A percentile compares a stretch with the other conserved stretches of the same genome.
These are phyloP conservation scores for Lithosia quadra DNA, from an alignment of 2,888 invertebrate genomes.

Conservation along the genomic window DNA sequence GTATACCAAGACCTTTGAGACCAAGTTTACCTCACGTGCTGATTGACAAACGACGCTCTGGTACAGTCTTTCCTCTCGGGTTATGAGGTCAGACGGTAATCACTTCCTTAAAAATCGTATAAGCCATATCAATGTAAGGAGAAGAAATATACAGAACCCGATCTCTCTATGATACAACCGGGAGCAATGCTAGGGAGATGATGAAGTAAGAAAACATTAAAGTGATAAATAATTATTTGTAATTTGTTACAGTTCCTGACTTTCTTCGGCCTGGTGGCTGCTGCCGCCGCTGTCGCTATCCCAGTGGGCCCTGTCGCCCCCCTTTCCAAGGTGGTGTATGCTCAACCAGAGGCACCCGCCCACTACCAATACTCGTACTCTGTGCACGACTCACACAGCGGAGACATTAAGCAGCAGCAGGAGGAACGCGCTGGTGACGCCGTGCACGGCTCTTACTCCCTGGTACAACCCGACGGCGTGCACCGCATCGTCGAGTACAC, in stretches of 20 bases:
- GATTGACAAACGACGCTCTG: neutral
- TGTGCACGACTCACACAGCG: slow-evolving; percentile 78
- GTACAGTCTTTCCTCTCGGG: neutral
- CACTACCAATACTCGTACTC: slow-evolving; percentile 80
- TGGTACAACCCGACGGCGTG: slow-evolving; percentile 81
- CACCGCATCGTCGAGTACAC: slow-evolving; percentile 82
- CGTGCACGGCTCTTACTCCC: slow-evolving; percentile 81
- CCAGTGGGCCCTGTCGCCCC: slow-evolving; percentile 49
- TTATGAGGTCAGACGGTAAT: neutral
- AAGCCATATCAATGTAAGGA: neutral
- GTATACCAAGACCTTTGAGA: neutral
- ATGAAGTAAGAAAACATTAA: neutral
- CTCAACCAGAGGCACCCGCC: slow-evolving; percentile 73
- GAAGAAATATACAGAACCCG: neutral
- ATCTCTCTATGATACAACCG: neutral
- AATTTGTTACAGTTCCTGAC: slow-evolving; percentile 44
- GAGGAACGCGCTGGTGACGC: slow-evolving; percentile 77
- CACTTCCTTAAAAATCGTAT: neutral
- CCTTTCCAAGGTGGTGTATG: slow-evolving; percentile 65
- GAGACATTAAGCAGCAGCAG: slow-evolving; percentile 82
- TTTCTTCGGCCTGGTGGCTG: slow-evolving; percentile 59
- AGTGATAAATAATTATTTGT: neutral
- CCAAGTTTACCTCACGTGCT: neutral
- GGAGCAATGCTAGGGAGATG: neutral
- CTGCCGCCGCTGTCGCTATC: slow-evolving; percentile 64